Percentiles rank a stretch among this genome's conserved stretches.
These are phyloP conservation scores for Coluber constrictor DNA, from an alignment of 2,797 vertebrate genomes.

Conservation along the genomic window DNA sequence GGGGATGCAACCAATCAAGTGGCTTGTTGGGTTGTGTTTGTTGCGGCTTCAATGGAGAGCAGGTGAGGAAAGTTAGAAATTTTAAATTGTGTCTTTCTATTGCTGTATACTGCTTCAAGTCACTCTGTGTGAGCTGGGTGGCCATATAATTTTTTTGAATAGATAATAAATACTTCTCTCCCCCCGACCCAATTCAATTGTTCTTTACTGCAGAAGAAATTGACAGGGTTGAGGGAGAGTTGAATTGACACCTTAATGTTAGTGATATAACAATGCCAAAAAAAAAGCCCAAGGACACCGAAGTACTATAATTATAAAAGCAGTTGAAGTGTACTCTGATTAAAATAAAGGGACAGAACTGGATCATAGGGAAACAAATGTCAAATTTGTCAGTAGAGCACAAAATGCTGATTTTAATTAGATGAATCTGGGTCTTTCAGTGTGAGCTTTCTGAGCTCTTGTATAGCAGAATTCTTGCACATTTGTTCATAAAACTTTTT, in stretches of 20 bases:
- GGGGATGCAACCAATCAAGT: neutral
- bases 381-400: neutral
- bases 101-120: neutral
- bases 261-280: neutral
- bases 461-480: neutral
- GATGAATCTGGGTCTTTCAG: neutral
- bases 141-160: neutral
- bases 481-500: neutral
- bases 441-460: neutral
- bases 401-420: neutral
- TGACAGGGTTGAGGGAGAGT: neutral
- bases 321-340: neutral
- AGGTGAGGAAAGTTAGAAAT: neutral
- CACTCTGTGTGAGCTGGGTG: neutral
- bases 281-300: neutral
- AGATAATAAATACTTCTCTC: neutral
- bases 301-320: neutral
- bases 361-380: neutral
- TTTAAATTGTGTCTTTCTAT: neutral
- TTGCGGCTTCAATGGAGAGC: neutral
- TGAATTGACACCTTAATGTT: neutral
- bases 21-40: neutral
- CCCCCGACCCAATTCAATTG: neutral
- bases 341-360: neutral
- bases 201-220: neutral